Evolutionary conservation across 1,140 invertebrate species (phyloP).

Genomic region (Macrobrachium rosenbergii): DNA sequence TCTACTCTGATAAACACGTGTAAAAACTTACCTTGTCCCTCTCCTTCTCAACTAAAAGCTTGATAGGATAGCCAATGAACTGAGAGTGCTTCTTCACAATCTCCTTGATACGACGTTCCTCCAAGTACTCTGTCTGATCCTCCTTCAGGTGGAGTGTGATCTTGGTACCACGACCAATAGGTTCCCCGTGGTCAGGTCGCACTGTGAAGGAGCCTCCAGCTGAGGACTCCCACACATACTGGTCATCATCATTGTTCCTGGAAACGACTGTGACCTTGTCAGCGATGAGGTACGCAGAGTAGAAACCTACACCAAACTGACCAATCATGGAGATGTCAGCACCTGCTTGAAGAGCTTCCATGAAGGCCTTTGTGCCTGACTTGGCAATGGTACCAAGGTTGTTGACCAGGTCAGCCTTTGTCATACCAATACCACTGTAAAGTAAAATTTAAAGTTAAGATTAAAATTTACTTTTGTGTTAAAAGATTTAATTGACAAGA

Average conservation of each 20-base stretch:
- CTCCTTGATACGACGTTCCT: constrained; percentile 95
- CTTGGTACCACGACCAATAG: constrained; percentile 88
- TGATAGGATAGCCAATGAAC: constrained; percentile 99
- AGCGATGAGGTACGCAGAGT: constrained; percentile 96
- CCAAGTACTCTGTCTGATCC: constrained; percentile 90
- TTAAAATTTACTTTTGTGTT: no score
- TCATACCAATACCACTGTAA: constrained; percentile 90
- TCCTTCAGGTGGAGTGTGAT: constrained; percentile 92
- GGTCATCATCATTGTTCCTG: constrained; percentile 96
- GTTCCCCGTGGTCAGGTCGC: constrained; percentile 77
- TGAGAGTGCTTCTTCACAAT: constrained; percentile 98
- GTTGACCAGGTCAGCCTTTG: constrained; percentile 95
- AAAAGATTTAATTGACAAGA: no score
- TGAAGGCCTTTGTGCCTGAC: constrained; percentile 96
- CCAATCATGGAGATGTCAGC: constrained; percentile 98
- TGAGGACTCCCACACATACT: constrained; percentile 94
- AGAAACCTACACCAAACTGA: constrained; percentile 98
- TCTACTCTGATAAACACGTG: not conserved
- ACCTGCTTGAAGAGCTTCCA: constrained; percentile 94
- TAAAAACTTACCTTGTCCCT: constrained; percentile 80
- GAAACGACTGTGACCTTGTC: constrained; percentile 93
- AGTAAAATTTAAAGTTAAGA: not conserved
- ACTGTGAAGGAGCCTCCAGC: constrained; percentile 95
- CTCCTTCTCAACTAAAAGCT: constrained; percentile 93
- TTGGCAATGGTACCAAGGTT: constrained; percentile 97